phyloP scores from a whole-genome alignment of 2,888 invertebrate genomes.

The Latheticus oryzae region DNA sequence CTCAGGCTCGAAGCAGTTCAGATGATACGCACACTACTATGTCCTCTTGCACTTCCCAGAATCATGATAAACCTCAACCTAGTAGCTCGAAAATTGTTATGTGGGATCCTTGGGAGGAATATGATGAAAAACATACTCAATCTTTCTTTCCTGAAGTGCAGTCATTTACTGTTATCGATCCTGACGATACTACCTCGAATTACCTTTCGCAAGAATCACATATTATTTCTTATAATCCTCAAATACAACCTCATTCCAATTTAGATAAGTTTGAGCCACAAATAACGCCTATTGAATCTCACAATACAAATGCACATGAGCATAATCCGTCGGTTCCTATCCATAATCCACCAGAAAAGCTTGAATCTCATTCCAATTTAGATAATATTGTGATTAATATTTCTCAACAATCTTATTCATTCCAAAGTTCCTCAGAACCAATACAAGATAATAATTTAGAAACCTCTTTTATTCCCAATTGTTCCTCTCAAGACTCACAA shows the following conservation, averaged over 20 bases:
- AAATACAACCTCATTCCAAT: constrained; percentile 25
- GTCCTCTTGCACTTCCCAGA: constrained; percentile 18
- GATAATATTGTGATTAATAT: too few species aligned
- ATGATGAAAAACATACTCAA: constrained; percentile 61
- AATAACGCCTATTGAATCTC: constrained; percentile 58
- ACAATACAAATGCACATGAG: constrained; percentile 59
- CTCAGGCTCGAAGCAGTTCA: constrained; percentile 56
- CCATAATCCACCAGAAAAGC: not conserved
- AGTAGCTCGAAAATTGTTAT: constrained; percentile 44
- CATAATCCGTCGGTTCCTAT: constrained; percentile 22
- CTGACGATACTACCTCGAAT: too few species aligned
- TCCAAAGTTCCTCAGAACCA: too few species aligned
- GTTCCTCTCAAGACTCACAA: constrained; percentile 3
- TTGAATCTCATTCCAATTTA: not conserved
- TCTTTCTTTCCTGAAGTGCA: constrained; percentile 10
- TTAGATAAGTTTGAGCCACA: constrained; percentile 34
- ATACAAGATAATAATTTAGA: too few species aligned
- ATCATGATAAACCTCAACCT: constrained; percentile 14
- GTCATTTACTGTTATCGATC: too few species aligned
- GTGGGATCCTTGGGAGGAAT: constrained; percentile 82
- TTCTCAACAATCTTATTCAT: too few species aligned
- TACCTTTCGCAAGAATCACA: too few species aligned
- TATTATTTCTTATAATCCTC: too few species aligned
- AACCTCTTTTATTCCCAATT: not conserved
- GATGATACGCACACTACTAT: constrained; percentile 47